Evolutionary conservation across 2,113 vertebrate genomes (phyloP), one percentile per base, ranked within the genome.

Genomic region (Otolemur garnettii): DNA sequence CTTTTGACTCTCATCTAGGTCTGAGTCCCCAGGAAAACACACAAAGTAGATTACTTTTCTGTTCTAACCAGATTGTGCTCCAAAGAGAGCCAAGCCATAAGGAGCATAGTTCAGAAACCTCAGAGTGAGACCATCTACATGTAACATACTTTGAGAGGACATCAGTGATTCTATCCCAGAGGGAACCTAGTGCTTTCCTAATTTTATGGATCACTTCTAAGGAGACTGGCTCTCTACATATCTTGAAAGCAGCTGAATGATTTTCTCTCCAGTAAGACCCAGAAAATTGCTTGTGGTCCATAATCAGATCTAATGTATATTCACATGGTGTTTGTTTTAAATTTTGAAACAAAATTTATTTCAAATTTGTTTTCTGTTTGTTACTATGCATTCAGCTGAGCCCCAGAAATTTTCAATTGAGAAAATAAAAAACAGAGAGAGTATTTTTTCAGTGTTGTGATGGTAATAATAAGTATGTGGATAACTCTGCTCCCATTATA

Each of bases 381-480:
- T 86, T 83, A 75, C 75, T 87, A 15, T 57, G 68, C 14, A 66
- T 57, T 50, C 15, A 82, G 35, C 71, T 82, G 80, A 93, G 64
- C 42, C 28, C 38, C 66, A 85, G 74, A 55, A 66, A 38, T 92
- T 84, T 93, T 94, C 33, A 72, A 4, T n/a, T 38, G 42, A 87
- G 84, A 33, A 83, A 69, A 33, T 96, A 87, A 78, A 22, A 30
- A 85, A 77, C 80, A 26, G 24, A 81, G 53, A 91, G 60, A 86
- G 77, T 33, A 33, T 75, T 50, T 83, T 95, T 91, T 71, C 53
- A 79, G n/a, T 86, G 6, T 14, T 35, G 8, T 83, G 66, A 7
- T 87, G 6, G 42, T 64, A 50, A 28, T 64, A 50, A 28, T 92
- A 88, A 60, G 2, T 74, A 33, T 45, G 45, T 74, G 45, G 38